A percentile compares a stretch with the other conserved stretches of the same genome.
phyloP scores from a whole-genome alignment of 2,797 vertebrate species.

The Sebastiscus tertius region DNA sequence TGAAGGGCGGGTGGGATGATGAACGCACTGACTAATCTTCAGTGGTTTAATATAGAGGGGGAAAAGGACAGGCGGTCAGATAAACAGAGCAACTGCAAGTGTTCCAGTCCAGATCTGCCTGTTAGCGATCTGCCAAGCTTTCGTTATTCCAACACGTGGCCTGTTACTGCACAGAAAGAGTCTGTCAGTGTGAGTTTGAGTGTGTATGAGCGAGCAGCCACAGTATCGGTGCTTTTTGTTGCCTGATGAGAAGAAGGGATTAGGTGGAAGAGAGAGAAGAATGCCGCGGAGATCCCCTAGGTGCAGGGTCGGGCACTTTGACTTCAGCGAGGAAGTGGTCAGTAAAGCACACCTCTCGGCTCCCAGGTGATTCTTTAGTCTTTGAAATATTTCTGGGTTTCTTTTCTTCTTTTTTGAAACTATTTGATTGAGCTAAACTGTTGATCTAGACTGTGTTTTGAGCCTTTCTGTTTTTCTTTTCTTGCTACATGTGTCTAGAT shows the following conservation, averaged over 20 bases:
- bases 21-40: slow-evolving; percentile 57
- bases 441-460: not conserved
- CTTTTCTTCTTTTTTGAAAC: not conserved
- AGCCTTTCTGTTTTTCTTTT: not conserved
- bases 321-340: slow-evolving; percentile 81
- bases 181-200: not conserved
- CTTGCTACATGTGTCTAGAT: not conserved
- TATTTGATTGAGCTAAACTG: not conserved
- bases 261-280: slow-evolving; percentile 34
- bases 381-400: not conserved
- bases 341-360: slow-evolving; percentile 52
- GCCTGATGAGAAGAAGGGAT: slow-evolving; percentile 29
- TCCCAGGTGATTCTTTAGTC: slow-evolving; percentile 67
- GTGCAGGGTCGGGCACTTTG: slow-evolving; percentile 74
- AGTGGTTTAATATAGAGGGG: slow-evolving; percentile 54
- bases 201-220: slow-evolving; percentile 26
- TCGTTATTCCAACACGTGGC: slow-evolving; percentile 40
- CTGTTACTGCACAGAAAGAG: slow-evolving; percentile 38
- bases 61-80: slow-evolving; percentile 54
- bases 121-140: slow-evolving; percentile 48
- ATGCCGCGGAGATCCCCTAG: slow-evolving; percentile 73
- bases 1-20: slow-evolving; percentile 18
- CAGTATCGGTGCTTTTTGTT: slow-evolving; percentile 15
- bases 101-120: slow-evolving; percentile 62
- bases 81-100: slow-evolving; percentile 57